These are phyloP conservation scores for Exocentrus adspersus DNA, from an alignment of 2,888 invertebrate genomes.

Conservation along the genomic window DNA sequence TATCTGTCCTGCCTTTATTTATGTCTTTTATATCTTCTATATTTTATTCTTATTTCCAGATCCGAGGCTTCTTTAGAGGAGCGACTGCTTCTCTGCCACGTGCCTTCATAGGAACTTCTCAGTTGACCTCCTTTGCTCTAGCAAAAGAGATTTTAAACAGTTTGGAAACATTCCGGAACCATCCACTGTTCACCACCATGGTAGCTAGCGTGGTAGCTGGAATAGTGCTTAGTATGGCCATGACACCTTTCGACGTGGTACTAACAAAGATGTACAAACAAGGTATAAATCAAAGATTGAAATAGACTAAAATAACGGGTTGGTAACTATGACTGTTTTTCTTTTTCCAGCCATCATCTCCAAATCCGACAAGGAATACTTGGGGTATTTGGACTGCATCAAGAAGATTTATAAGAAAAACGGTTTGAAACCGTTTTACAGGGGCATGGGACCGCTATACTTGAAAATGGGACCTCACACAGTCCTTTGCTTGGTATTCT, in stretches of 20 bases:
- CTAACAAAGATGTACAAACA: constrained; percentile 91
- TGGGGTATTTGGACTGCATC: constrained; percentile 77
- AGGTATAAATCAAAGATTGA: constrained; percentile 64
- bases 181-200: constrained; percentile 69
- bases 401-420: constrained; percentile 67
- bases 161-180: constrained; percentile 56
- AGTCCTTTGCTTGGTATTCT: constrained; percentile 85
- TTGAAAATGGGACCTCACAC: constrained; percentile 90
- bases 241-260: constrained; percentile 88
- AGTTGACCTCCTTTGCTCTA: constrained; percentile 81
- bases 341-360: constrained; percentile 16
- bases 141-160: constrained; percentile 66
- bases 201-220: constrained; percentile 80
- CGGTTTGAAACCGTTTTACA: constrained; percentile 80
- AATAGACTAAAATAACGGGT: no score
- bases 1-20: no score
- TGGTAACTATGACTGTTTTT: background rate
- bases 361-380: constrained; percentile 68
- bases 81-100: constrained; percentile 77
- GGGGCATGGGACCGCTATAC: constrained; percentile 88
- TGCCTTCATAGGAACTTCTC: constrained; percentile 81
- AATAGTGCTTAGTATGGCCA: constrained; percentile 75
- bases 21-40: no score
- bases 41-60: no score
- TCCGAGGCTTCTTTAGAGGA: constrained; percentile 81